Evolutionary conservation across 2,113 vertebrate genomes (phyloP), one percentile per base, ranked within the genome.

Genomic region (Phycodurus eques): DNA sequence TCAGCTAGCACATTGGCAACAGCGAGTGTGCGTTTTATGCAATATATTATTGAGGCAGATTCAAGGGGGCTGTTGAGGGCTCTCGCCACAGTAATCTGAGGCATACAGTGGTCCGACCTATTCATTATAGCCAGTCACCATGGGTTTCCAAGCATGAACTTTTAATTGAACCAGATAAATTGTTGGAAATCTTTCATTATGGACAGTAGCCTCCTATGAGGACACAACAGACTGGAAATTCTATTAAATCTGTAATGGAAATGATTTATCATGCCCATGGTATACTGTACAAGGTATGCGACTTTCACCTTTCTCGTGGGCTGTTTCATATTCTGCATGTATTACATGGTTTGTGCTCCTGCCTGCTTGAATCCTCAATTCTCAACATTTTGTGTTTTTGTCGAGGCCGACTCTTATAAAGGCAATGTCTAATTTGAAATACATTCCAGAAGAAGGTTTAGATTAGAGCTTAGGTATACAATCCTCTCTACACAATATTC

Each of bases 191-290:
- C 44, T 79, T 75, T 78, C 56, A 70, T 72, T 68, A 75, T 76
- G 62, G 76, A 78, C 63, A 85, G 68, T 62, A 46, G 51, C 70
- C 57, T 54, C 66, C 70, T 76, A 73, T 73, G 68, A 19, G 56
- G 62, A 56, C 60, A 87, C 82, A 89, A 86, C 80, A 73, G 79
- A 82, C 79, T 87, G 82, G 65, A 85, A 87, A 91, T 78, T 91
- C 85, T 75, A 90, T 90, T 89, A 88, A 86, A 83, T 35, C 74
- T 68, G 46, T 89, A 90, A 93, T 92, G 84, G 81, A 90, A 91
- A 84, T 74, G 82, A 86, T 92, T 90, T 62, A 93, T 93, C 90
- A 92, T 85, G 85, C 71, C 74, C 80, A 31, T 77, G 85, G 85
- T 85, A 84, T 90, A 33, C 74, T 39, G 35, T 39, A 39, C 35